Percentiles rank a stretch among this genome's conserved stretches.
These are phyloP conservation scores for Trichosurus vulpecula DNA, from an alignment of 2,797 vertebrate species.

Conservation along the genomic window DNA sequence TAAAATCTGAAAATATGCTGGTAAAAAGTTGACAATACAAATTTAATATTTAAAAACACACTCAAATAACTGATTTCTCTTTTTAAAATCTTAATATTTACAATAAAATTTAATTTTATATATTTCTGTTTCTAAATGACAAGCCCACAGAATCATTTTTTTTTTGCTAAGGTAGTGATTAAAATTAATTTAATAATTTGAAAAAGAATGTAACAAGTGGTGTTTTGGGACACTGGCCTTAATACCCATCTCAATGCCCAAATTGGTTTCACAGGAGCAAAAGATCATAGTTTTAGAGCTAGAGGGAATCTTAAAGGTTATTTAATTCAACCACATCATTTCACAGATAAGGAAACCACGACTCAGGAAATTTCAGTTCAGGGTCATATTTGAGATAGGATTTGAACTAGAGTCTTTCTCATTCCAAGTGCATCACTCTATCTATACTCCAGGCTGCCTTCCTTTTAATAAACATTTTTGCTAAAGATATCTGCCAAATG, in stretches of 20 bases:
- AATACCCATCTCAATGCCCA: background rate
- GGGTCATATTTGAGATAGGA: background rate
- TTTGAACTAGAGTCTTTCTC: background rate
- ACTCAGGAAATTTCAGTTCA: background rate
- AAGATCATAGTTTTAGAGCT: background rate
- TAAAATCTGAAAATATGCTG: background rate
- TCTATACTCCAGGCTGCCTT: background rate
- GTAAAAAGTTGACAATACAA: background rate
- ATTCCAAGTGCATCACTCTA: background rate
- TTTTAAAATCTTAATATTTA: background rate
- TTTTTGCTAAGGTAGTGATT: background rate
- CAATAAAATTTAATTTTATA: background rate
- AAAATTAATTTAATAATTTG: background rate
- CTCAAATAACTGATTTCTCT: background rate
- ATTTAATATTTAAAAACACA: background rate
- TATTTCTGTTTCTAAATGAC: background rate
- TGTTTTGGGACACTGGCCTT: background rate
- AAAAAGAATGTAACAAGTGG: background rate
- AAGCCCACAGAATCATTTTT: background rate
- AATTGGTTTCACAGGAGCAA: background rate
- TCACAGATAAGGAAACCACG: background rate
- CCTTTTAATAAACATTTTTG: background rate
- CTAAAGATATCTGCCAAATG: background rate
- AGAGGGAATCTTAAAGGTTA: background rate
- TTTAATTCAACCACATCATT: background rate